phyloP scores from a whole-genome alignment of 2,113 vertebrate species.

The Hepsetus odoe region DNA sequence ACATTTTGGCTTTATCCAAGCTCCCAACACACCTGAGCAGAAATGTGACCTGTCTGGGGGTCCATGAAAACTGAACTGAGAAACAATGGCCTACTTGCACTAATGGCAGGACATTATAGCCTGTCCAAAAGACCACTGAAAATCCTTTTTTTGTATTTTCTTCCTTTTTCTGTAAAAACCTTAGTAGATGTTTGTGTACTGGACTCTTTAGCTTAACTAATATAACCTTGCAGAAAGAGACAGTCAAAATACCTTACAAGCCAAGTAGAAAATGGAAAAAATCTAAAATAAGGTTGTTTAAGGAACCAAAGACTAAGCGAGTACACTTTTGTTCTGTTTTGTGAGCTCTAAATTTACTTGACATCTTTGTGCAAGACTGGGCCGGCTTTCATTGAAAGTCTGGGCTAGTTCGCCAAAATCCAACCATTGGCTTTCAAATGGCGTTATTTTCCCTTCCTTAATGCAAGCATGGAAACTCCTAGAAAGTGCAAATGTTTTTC shows the following conservation, averaged over 20 bases:
- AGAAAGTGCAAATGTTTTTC: neutral
- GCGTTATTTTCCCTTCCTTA: conserved; percentile 23
- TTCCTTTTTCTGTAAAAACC: neutral
- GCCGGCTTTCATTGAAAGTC: conserved; percentile 47
- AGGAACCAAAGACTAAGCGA: conserved; percentile 3
- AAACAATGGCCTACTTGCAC: neutral
- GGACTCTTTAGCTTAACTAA: neutral
- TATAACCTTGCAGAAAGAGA: conserved; percentile 9
- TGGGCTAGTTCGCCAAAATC: conserved; percentile 37
- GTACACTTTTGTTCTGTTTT: conserved; percentile 36
- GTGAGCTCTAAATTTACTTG: conserved; percentile 51
- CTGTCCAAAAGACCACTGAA: neutral
- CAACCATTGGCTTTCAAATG: conserved; percentile 34
- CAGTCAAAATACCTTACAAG: conserved; percentile 7
- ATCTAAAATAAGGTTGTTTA: conserved; percentile 23
- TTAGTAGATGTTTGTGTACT: neutral
- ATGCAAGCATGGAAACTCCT: conserved; percentile 4
- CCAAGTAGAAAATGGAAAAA: conserved; percentile 7
- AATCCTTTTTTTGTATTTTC: neutral
- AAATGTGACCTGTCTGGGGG: neutral
- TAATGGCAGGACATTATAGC: neutral
- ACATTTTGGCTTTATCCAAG: neutral
- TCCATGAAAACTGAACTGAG: neutral
- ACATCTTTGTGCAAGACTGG: conserved; percentile 35
- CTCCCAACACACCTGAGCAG: neutral